phyloP scores from a whole-genome alignment of 2,888 invertebrate species.

The Oeneis ivallda region DNA sequence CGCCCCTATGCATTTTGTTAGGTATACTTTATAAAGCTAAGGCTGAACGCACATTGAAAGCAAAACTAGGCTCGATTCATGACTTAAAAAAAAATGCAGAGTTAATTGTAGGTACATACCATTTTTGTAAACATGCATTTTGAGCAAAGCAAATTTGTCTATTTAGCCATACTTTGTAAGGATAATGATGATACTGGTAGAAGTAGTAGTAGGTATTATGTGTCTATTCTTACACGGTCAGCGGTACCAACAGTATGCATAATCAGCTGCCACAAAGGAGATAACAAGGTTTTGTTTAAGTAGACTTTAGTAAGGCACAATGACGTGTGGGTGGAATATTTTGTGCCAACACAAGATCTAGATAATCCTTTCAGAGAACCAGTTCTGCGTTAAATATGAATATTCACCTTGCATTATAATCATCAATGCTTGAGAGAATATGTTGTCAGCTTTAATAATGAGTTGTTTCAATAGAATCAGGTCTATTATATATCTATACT shows the following conservation, averaged over 20 bases:
- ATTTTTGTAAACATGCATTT: too few species aligned
- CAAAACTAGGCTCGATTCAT: neutral
- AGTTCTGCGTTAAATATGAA: conserved; percentile 3
- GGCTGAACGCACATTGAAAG: neutral
- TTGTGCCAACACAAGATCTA: conserved; percentile 24
- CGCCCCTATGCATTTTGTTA: conserved; percentile 17
- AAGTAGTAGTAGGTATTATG: too few species aligned
- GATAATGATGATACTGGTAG: too few species aligned
- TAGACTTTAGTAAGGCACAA: conserved; percentile 26
- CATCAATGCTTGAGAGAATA: conserved; percentile 6
- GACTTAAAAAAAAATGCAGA: neutral
- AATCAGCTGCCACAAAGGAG: conserved; percentile 29
- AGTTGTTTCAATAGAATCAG: neutral
- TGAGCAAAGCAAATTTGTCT: too few species aligned
- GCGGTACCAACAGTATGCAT: conserved; percentile 22
- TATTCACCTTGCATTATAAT: conserved; percentile 10
- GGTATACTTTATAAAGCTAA: neutral
- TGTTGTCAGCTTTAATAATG: conserved; percentile 11
- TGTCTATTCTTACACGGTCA: neutral
- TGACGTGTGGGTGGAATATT: conserved; percentile 30
- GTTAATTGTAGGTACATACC: neutral
- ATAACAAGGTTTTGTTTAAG: conserved; percentile 30
- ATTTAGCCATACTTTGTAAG: too few species aligned
- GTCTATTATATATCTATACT: neutral
- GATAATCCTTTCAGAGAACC: conserved; percentile 22